Evolutionary conservation across 2,888 invertebrate species (phyloP).

Genomic region (Chesias legatella): DNA sequence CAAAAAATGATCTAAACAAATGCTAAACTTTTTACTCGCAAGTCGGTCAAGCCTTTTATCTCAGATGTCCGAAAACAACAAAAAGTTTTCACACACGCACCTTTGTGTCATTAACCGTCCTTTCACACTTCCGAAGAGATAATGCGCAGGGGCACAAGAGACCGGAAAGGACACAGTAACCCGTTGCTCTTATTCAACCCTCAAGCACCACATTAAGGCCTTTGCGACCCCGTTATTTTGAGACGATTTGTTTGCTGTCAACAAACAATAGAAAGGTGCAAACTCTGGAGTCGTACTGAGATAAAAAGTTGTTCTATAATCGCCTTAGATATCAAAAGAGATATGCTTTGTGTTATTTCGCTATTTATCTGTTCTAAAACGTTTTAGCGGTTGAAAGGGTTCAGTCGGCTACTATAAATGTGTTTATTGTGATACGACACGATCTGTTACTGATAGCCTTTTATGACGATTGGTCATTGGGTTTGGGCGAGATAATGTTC

Average conservation of each 20-base stretch:
- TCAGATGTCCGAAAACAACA: constrained; percentile 15
- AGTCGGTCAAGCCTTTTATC: constrained; percentile 7
- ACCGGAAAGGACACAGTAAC: constrained; percentile 71
- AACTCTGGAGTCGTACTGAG: constrained; percentile 41
- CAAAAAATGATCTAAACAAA: too few relatives aligned
- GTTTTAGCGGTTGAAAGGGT: constrained; percentile 65
- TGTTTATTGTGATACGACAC: constrained; percentile 46
- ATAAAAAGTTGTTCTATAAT: constrained; percentile 63
- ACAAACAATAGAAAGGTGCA: constrained; percentile 74
- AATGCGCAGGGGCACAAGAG: constrained; percentile 53
- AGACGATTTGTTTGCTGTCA: constrained; percentile 79
- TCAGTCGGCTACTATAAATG: constrained; percentile 57
- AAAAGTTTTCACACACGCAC: constrained; percentile 50
- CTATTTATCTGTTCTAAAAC: constrained; percentile 48
- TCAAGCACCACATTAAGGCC: constrained; percentile 62
- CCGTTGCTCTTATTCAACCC: constrained; percentile 72
- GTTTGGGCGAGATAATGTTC: constrained; percentile 31
- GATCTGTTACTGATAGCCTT: constrained; percentile 57
- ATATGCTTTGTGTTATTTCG: constrained; percentile 58
- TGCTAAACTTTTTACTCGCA: constrained; percentile 2
- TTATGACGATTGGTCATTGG: constrained; percentile 36
- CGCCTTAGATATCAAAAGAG: constrained; percentile 67
- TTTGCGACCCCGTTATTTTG: constrained; percentile 63
- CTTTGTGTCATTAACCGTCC: constrained; percentile 53
- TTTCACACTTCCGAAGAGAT: constrained; percentile 52